Percentiles rank a stretch among this genome's conserved stretches.
Conservation (phyloP, 1,140 invertebrate genomes). For the Calliopsis andreniformis region DNA sequence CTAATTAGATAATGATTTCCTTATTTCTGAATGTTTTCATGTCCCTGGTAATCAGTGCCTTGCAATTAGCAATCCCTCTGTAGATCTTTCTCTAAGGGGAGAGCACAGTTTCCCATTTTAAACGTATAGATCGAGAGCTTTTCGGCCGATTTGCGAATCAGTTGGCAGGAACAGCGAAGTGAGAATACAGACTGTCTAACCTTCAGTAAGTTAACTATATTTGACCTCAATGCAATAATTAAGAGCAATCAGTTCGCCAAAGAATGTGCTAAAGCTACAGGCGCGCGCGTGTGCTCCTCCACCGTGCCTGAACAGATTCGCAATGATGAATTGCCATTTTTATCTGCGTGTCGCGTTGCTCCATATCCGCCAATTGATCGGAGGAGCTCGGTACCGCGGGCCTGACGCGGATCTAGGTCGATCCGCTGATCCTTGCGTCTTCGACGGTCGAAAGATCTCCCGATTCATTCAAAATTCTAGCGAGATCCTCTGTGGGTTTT, state of each 20-base stretch:
- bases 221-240: conserved; percentile 76
- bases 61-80: conserved; percentile 28
- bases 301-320: conserved; percentile 35
- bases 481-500: too few species aligned
- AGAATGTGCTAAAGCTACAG: conserved; percentile 56
- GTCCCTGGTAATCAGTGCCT: neutral
- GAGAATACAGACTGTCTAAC: conserved; percentile 51
- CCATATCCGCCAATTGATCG: conserved; percentile 60
- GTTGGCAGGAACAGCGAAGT: conserved; percentile 44
- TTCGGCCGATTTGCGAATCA: conserved; percentile 31
- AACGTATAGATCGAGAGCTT: conserved; percentile 11
- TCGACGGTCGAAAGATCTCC: neutral
- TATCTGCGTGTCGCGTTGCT: conserved; percentile 25
- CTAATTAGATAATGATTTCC: conserved; percentile 59
- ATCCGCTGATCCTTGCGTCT: conserved; percentile 11
- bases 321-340: conserved; percentile 57
- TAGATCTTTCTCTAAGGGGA: too few species aligned
- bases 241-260: conserved; percentile 71
- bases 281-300: neutral
- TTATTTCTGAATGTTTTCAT: conserved; percentile 40
- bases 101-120: too few species aligned
- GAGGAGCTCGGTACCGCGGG: conserved; percentile 11
- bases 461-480: too few species aligned
- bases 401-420: conserved; percentile 25
- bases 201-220: conserved; percentile 69